Base-by-base conservation (phyloP, 1,140 invertebrate genomes). In the Camponotus floridanus region DNA sequence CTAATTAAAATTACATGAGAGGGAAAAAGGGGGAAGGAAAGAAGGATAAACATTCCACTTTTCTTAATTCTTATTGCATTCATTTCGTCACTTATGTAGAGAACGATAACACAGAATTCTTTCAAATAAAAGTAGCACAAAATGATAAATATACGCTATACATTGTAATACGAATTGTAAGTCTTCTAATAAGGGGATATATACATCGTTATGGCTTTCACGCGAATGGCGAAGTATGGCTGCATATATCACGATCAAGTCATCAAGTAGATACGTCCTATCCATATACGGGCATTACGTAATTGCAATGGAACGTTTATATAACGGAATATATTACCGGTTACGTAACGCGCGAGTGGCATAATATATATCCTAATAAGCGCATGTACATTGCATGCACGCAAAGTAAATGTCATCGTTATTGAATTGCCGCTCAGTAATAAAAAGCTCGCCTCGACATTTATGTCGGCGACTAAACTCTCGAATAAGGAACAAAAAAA, bases 301-400 rank as follows among this genome's bases (percentile, higher is more conserved):
- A 83, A 83, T 83, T 83, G 68, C 79, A 48, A 45, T 55, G 79
- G 55, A 45, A 74, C 79, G 79, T 83, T 83, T 83, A 83, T 83
- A 73, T 81, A 83, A 70, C 65, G 21, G 15, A 42, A 70, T 62
- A 83, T 74, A 83, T 83, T 83, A 42, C 55, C 9, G 42, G 42
- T 83, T 83, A 83, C 68, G 51, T 73, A 83, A 83, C 68, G 48
- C 48, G 15, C 48, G 79, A 39, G 18, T 57, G 79, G 68, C 39
- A 74, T 83, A 74, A 83, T 83, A 74, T 83, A 83, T 62, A 73
- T 61, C n/a, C 67, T 83, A 83, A 83, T 83, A 83, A 83, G 68
- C 55, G 68, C 79, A 7, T 45, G 26, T 42, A 73, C 55, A 70
- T 48, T 74, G 68, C 55, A 80, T 68, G 65, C 42, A 39, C 68